Percentiles rank a stretch among this genome's conserved stretches.
Conservation (phyloP, 2,888 invertebrate genomes). For the Rhogogaster chlorosoma region DNA sequence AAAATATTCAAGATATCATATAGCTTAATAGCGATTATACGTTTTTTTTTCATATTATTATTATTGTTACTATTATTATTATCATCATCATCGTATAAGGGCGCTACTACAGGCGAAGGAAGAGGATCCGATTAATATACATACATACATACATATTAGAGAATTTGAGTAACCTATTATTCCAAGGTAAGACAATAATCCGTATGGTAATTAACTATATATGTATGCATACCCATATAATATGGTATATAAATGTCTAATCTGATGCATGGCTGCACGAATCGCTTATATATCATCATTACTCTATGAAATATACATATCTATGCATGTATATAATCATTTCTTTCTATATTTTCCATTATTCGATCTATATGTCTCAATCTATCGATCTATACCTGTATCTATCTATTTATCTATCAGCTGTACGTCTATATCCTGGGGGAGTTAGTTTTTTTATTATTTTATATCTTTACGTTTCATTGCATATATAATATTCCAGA, state of each 20-base stretch:
- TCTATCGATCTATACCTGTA: not conserved
- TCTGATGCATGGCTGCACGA: not conserved
- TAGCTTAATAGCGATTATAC: not conserved
- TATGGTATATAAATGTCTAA: not conserved
- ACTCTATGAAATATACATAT: not conserved
- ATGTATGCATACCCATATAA: not conserved
- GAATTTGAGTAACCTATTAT: slow-evolving; percentile 24
- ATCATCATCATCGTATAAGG: not conserved
- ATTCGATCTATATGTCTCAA: not conserved
- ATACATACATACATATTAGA: slow-evolving; percentile 6
- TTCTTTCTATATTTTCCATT: not conserved
- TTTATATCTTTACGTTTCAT: not conserved
- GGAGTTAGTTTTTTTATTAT: not conserved
- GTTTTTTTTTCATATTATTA: not conserved
- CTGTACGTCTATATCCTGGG: not conserved
- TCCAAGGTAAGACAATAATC: slow-evolving; percentile 32
- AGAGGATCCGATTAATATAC: slow-evolving; percentile 33
- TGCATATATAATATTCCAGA: not conserved
- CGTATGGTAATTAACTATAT: not conserved
- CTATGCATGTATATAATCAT: not conserved
- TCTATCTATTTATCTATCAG: not conserved
- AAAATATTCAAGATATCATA: too few relatives aligned
- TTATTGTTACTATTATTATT: not conserved
- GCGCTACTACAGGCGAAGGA: slow-evolving; percentile 11
- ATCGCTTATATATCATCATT: not conserved